Conservation (phyloP, 1,140 invertebrate species). For the Centruroides vittatus region DNA sequence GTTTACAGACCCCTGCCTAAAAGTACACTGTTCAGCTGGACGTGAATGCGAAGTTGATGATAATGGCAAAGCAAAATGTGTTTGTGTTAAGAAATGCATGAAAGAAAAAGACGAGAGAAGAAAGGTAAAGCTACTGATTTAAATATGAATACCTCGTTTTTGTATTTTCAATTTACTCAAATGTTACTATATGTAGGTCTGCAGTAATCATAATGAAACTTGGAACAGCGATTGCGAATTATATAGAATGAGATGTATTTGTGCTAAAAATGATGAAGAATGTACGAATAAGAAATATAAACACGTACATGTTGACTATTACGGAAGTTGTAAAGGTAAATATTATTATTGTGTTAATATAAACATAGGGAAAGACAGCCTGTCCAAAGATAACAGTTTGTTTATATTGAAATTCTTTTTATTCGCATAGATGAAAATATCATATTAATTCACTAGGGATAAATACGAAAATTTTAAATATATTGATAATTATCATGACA, state of each 20-base stretch:
- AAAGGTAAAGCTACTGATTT: slow-evolving; percentile 31
- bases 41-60: slow-evolving; percentile 61
- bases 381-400: too few species aligned
- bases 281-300: slow-evolving; percentile 36
- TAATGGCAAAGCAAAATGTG: slow-evolving; percentile 55
- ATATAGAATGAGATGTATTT: slow-evolving; percentile 75
- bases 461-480: too few species aligned
- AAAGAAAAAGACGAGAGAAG: slow-evolving; percentile 11
- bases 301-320: slow-evolving; percentile 87
- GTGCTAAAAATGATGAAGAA: slow-evolving; percentile 45
- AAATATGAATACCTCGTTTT: background rate
- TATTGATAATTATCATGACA: too few species aligned
- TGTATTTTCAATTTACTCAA: background rate
- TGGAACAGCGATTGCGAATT: slow-evolving; percentile 88
- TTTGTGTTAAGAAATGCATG: slow-evolving; percentile 45
- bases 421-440: too few species aligned
- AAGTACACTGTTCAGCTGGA: slow-evolving; percentile 77
- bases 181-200: slow-evolving; percentile 43
- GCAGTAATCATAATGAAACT: slow-evolving; percentile 85
- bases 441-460: too few species aligned
- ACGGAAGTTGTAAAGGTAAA: slow-evolving; percentile 32
- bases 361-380: too few species aligned
- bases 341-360: background rate
- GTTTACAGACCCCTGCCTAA: slow-evolving; percentile 57
- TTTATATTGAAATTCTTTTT: too few species aligned